Percentiles rank a stretch among this genome's conserved stretches.
Evolutionary conservation across 2,888 invertebrate species (phyloP).

Genomic region (Dryocosmus kuriphilus): DNA sequence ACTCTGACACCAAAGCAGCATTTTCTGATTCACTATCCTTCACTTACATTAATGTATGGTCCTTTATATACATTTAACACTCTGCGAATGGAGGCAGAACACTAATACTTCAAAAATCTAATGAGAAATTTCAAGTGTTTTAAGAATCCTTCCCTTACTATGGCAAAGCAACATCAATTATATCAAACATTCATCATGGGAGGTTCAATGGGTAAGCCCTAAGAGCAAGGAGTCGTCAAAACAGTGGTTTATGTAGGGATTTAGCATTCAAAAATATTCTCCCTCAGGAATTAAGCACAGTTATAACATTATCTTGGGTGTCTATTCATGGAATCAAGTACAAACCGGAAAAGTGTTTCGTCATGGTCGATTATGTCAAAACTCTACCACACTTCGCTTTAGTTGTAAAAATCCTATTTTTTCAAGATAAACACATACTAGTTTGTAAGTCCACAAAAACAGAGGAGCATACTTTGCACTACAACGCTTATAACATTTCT

Average conservation of each 20-base stretch:
- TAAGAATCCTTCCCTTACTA: constrained; percentile 35
- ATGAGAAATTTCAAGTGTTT: constrained; percentile 37
- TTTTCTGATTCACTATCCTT: background rate
- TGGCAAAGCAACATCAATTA: constrained; percentile 33
- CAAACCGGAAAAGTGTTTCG: constrained; percentile 26
- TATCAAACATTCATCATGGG: background rate
- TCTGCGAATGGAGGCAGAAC: constrained; percentile 35
- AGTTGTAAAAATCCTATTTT: background rate
- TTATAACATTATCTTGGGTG: constrained; percentile 3
- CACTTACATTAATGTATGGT: background rate
- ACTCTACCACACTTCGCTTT: constrained; percentile 29
- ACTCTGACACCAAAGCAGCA: background rate
- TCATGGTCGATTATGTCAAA: constrained; percentile 27
- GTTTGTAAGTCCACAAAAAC: constrained; percentile 16
- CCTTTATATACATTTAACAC: constrained; percentile 38
- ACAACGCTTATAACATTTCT: constrained; percentile 25
- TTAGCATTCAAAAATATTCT: constrained; percentile 15
- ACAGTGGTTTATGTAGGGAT: background rate
- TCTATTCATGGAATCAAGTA: constrained; percentile 13
- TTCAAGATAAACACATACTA: background rate
- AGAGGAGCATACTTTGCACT: constrained; percentile 2
- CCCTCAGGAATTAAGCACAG: background rate
- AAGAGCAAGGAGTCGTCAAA: background rate
- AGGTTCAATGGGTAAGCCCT: background rate
- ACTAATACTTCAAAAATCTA: constrained; percentile 42